Evolutionary conservation across 2,888 invertebrate genomes (phyloP).

Genomic region (Hyposoter didymator): DNA sequence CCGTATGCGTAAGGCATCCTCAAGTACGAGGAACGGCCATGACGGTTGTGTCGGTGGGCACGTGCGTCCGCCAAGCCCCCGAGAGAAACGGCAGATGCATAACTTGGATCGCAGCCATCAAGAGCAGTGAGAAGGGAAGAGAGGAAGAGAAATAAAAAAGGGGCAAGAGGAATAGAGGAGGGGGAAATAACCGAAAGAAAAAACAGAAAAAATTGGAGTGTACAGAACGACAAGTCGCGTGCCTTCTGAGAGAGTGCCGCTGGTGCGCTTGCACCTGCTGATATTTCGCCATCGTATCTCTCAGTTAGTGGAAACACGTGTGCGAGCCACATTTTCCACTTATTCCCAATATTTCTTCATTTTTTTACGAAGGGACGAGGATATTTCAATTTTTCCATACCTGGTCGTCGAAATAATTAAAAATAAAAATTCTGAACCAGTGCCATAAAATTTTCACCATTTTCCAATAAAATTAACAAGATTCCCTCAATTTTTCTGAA

Average conservation of each 20-base stretch:
- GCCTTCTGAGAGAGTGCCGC: conserved; percentile 70
- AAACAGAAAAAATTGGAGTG: conserved; percentile 4
- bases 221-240: conserved; percentile 74
- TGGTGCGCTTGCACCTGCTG: conserved; percentile 76
- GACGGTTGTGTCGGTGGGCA: conserved; percentile 54
- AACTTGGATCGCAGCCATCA: conserved; percentile 47
- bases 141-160: conserved; percentile 11
- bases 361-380: background rate
- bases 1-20: conserved; percentile 7
- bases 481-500: background rate
- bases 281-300: conserved; percentile 66
- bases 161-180: conserved; percentile 4
- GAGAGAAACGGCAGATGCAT: conserved; percentile 65
- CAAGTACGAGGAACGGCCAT: conserved; percentile 31
- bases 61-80: conserved; percentile 45
- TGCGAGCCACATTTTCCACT: background rate
- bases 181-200: conserved; percentile 7
- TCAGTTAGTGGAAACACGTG: conserved; percentile 68
- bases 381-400: background rate
- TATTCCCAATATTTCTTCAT: conserved; percentile 4
- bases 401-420: background rate
- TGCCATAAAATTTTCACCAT: no score
- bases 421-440: no score
- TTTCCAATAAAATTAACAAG: background rate
- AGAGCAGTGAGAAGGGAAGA: conserved; percentile 23